These are phyloP conservation scores for Toxotes lorentzi DNA, from an alignment of 2,797 vertebrate species.

Conservation along the genomic window DNA sequence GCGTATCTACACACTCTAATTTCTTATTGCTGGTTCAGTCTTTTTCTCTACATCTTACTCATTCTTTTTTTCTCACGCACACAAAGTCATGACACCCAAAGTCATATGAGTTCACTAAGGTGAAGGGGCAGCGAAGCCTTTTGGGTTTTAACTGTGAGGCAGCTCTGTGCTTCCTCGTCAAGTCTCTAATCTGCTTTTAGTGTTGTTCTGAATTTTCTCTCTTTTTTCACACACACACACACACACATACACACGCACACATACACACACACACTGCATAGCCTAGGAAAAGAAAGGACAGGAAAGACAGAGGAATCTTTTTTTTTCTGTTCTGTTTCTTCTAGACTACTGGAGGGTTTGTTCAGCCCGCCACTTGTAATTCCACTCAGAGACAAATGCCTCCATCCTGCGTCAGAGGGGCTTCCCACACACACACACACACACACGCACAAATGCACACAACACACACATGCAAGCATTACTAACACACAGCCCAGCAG, in stretches of 20 bases:
- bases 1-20: background rate
- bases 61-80: background rate
- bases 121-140: conserved; percentile 13
- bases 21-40: background rate
- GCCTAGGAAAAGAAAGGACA: conserved; percentile 53
- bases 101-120: conserved; percentile 5
- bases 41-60: background rate
- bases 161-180: conserved; percentile 16
- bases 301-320: conserved; percentile 66
- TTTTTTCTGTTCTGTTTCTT: conserved; percentile 54
- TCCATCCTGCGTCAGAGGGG: conserved; percentile 72
- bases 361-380: conserved; percentile 82
- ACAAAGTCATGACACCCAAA: background rate
- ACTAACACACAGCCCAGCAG: conserved; percentile 16
- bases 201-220: background rate
- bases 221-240: background rate
- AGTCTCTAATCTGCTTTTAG: conserved; percentile 18
- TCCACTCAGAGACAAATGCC: conserved; percentile 84
- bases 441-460: conserved; percentile 44
- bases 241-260: conserved; percentile 1
- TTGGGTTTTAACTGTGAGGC: conserved; percentile 6
- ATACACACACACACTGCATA: conserved; percentile 21
- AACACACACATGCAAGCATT: conserved; percentile 1
- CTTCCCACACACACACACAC: conserved; percentile 66
- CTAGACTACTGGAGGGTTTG: conserved; percentile 78